Conservation (phyloP, 2,888 invertebrate genomes). For the Leucophora obtusa region DNA sequence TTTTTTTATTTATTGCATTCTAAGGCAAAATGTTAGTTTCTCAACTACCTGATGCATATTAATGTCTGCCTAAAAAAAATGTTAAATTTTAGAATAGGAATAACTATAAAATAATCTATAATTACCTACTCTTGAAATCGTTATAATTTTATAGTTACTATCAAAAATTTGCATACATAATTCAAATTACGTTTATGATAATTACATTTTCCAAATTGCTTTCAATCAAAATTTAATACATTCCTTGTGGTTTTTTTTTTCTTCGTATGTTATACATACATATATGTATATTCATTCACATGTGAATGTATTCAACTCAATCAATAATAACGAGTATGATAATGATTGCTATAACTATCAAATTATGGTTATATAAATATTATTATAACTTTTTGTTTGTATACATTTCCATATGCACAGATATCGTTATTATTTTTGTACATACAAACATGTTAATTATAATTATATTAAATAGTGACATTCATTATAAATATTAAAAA, state of each 20-base stretch:
- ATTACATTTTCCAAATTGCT: constrained; percentile 18
- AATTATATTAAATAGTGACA: neutral
- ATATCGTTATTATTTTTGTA: neutral
- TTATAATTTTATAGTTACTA: neutral
- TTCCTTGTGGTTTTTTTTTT: neutral
- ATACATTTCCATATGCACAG: too few species aligned
- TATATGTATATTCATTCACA: too few species aligned
- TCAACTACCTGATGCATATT: too few species aligned
- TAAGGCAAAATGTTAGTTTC: too few species aligned
- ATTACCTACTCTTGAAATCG: too few species aligned
- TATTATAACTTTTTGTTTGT: constrained; percentile 16
- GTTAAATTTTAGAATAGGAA: too few species aligned
- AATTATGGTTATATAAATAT: constrained; percentile 20
- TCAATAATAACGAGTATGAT: constrained; percentile 19
- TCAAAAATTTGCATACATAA: neutral
- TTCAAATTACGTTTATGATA: constrained; percentile 26
- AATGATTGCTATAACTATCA: constrained; percentile 9
- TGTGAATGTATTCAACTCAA: constrained; percentile 9
- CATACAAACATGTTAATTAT: constrained; percentile 2
- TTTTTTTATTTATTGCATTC: too few species aligned
- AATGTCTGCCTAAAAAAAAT: too few species aligned
- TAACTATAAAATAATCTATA: too few species aligned
- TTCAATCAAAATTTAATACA: constrained; percentile 16
- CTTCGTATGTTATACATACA: neutral
- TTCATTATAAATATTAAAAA: neutral